A percentile compares a stretch with the other conserved stretches of the same genome.
Conservation (phyloP, 1,140 invertebrate species). For the Drosophila saltans region DNA sequence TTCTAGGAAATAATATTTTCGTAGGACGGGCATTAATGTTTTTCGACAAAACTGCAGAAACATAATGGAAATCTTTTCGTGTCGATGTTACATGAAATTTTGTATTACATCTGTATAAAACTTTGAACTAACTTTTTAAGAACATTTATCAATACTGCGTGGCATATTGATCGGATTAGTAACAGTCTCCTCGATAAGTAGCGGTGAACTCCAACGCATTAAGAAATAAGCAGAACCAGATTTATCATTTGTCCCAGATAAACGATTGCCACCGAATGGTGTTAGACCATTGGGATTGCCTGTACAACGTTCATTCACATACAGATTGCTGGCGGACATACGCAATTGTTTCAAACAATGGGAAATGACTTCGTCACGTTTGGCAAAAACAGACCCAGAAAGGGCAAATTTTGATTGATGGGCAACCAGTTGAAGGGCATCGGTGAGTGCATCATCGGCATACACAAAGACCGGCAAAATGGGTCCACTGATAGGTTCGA, state of each 20-base stretch:
- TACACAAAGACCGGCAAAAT: constrained; percentile 96
- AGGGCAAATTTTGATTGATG: constrained; percentile 93
- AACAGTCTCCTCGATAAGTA: constrained; percentile 54
- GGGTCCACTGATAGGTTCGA: constrained; percentile 98
- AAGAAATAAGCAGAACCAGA: constrained; percentile 98
- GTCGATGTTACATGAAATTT: neutral
- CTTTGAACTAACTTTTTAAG: neutral
- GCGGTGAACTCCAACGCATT: constrained; percentile 94
- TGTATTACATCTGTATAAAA: neutral
- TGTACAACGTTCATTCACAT: constrained; percentile 98
- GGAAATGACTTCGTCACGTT: constrained; percentile 91
- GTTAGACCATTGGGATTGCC: constrained; percentile 98
- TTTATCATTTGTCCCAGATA: constrained; percentile 99
- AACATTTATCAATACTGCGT: neutral
- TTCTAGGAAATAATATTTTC: too few relatives aligned
- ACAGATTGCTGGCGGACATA: constrained; percentile 96
- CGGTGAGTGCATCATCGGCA: constrained; percentile 88
- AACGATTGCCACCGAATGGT: constrained; percentile 96
- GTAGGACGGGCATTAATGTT: too few relatives aligned
- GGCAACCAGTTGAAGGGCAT: constrained; percentile 84
- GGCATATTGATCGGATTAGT: neutral
- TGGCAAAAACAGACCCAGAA: constrained; percentile 96
- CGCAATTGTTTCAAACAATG: constrained; percentile 90
- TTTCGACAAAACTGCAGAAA: too few relatives aligned
- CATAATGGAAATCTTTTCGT: too few relatives aligned